Conservation (phyloP, 2,797 vertebrate genomes). For the Coccyzus lansbergi region DNA sequence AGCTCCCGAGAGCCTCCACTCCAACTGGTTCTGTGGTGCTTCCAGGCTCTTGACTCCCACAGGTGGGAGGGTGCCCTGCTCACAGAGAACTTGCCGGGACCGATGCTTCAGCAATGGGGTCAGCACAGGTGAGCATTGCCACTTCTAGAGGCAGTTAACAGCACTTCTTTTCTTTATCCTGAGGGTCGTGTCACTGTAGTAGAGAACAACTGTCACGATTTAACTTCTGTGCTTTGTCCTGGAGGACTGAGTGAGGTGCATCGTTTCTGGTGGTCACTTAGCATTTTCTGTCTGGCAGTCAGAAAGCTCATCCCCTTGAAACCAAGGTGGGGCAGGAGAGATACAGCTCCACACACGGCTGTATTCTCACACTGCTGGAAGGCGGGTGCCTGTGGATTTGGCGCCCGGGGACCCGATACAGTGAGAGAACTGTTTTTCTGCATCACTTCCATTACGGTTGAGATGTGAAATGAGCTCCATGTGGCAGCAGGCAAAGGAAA, state of each 20-base stretch:
- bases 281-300: background rate
- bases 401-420: constrained; percentile 33
- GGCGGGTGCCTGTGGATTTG: background rate
- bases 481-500: constrained; percentile 64
- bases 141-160: background rate
- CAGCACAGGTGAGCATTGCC: background rate
- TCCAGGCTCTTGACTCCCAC: background rate
- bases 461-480: constrained; percentile 75
- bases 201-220: background rate
- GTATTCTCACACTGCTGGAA: background rate
- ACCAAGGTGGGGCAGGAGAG: background rate
- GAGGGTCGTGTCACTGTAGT: background rate
- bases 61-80: background rate
- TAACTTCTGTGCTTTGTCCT: background rate
- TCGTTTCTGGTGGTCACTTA: background rate
- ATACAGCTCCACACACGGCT: background rate
- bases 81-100: background rate
- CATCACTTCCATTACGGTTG: constrained; percentile 56
- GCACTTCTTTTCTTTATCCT: background rate
- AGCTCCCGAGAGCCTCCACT: background rate
- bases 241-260: background rate
- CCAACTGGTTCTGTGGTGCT: background rate
- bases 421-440: constrained; percentile 36
- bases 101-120: background rate
- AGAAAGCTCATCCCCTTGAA: background rate